Conservation (phyloP, 2,113 vertebrate species). For the Recurvirostra avosetta region DNA sequence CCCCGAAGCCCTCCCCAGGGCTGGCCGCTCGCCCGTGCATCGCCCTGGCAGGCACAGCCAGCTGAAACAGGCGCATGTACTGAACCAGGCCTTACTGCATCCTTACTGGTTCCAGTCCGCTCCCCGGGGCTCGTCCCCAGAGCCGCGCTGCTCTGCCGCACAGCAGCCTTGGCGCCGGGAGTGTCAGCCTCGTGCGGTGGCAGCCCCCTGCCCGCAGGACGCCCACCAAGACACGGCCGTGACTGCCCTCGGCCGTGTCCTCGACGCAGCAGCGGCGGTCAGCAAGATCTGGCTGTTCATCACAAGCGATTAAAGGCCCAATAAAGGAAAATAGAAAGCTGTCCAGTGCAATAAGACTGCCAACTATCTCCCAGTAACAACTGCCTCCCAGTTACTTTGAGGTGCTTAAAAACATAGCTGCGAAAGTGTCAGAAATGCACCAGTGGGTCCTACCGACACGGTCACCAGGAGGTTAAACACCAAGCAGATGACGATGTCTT, state of each 20-base stretch:
- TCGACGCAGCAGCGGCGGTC: neutral
- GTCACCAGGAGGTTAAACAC: neutral
- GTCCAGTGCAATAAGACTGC: neutral
- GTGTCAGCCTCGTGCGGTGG: accelerated
- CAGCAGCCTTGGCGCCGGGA: neutral
- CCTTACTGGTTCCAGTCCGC: neutral
- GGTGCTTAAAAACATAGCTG: neutral
- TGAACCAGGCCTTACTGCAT: accelerated
- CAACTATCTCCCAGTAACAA: neutral
- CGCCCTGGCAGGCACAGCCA: neutral
- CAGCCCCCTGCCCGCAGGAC: neutral
- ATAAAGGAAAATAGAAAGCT: neutral
- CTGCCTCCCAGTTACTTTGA: neutral
- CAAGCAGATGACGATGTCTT: neutral
- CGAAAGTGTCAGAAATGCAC: neutral
- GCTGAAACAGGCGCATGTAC: neutral
- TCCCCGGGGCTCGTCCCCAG: neutral
- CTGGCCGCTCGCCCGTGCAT: accelerated
- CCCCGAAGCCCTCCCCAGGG: neutral
- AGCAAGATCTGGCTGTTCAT: neutral
- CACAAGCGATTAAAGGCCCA: neutral
- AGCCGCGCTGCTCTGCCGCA: neutral
- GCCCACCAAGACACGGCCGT: accelerated
- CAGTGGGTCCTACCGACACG: accelerated
- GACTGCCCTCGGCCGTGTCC: neutral